These are phyloP conservation scores for Periparus ater DNA, from an alignment of 2,797 vertebrate genomes.

Conservation along the genomic window DNA sequence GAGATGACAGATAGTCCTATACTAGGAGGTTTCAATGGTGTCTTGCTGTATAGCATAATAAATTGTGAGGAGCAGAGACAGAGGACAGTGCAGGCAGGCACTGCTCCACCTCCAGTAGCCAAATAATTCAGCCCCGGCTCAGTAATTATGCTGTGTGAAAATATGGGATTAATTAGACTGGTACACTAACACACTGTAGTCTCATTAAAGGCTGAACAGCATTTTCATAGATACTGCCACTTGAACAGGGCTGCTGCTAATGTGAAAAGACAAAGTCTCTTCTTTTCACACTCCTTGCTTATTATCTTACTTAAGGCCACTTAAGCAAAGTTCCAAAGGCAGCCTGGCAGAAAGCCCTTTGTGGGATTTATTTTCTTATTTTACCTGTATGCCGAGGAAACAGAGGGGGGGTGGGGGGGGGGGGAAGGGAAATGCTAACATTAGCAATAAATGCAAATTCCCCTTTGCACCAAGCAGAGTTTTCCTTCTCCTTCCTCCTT, in stretches of 20 bases:
- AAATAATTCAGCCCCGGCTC: slow-evolving; percentile 84
- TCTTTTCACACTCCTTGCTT: slow-evolving; percentile 85
- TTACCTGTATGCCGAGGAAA: slow-evolving; percentile 54
- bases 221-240: slow-evolving; percentile 85
- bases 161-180: slow-evolving; percentile 93
- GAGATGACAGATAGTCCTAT: slow-evolving; percentile 94
- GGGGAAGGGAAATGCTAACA: background rate
- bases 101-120: slow-evolving; percentile 82
- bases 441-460: background rate
- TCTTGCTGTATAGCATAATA: slow-evolving; percentile 86
- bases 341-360: slow-evolving; percentile 70
- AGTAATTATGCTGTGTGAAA: slow-evolving; percentile 90
- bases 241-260: slow-evolving; percentile 83
- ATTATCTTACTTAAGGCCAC: slow-evolving; percentile 92
- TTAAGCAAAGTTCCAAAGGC: slow-evolving; percentile 84
- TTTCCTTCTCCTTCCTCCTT: background rate
- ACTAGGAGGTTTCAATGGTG: slow-evolving; percentile 88
- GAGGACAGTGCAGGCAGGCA: slow-evolving; percentile 74
- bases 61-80: slow-evolving; percentile 83
- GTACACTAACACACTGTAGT: slow-evolving; percentile 88
- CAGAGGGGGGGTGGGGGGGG: background rate
- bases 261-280: slow-evolving; percentile 88
- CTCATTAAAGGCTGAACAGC: slow-evolving; percentile 88
- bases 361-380: slow-evolving; percentile 68
- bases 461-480: background rate